phyloP scores from a whole-genome alignment of 2,888 invertebrate genomes.

The Melinaea menophilus region DNA sequence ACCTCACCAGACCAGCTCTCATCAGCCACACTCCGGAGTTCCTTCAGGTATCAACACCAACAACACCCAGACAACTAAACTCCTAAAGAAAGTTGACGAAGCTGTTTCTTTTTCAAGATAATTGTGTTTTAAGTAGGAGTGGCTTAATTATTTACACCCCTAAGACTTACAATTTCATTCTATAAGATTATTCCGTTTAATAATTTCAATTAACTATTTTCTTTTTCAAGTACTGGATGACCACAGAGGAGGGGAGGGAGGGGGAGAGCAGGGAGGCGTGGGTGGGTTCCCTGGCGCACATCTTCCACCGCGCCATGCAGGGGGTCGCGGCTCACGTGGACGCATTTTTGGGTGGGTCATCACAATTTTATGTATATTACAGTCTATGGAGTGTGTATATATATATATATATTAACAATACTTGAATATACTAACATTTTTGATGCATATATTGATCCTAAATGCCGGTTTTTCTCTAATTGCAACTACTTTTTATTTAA shows the following conservation, averaged over 20 bases:
- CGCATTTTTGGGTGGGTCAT: conserved; percentile 91
- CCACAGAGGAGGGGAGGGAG: conserved; percentile 81
- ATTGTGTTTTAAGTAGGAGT: too few species aligned
- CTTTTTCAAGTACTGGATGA: conserved; percentile 85
- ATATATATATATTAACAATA: not conserved
- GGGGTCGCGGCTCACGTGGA: conserved; percentile 96
- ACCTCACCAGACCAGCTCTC: conserved; percentile 90
- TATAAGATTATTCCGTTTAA: conserved; percentile 17
- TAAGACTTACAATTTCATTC: too few species aligned
- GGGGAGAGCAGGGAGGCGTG: conserved; percentile 84
- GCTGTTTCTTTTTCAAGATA: too few species aligned
- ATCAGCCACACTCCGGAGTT: conserved; percentile 82
- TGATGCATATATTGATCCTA: too few species aligned
- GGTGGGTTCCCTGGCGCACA: conserved; percentile 92
- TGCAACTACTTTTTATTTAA: too few species aligned
- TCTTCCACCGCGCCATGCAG: conserved; percentile 95
- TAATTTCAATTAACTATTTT: not conserved
- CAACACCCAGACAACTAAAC: conserved; percentile 57
- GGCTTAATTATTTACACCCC: too few species aligned
- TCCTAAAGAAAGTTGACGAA: conserved; percentile 79
- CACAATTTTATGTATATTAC: conserved; percentile 6
- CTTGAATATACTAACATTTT: not conserved
- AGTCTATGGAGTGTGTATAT: conserved; percentile 7
- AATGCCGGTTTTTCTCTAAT: too few species aligned
- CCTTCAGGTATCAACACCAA: conserved; percentile 58